phyloP scores from a whole-genome alignment of 1,140 invertebrate genomes.

The Chlorops oryzae region DNA sequence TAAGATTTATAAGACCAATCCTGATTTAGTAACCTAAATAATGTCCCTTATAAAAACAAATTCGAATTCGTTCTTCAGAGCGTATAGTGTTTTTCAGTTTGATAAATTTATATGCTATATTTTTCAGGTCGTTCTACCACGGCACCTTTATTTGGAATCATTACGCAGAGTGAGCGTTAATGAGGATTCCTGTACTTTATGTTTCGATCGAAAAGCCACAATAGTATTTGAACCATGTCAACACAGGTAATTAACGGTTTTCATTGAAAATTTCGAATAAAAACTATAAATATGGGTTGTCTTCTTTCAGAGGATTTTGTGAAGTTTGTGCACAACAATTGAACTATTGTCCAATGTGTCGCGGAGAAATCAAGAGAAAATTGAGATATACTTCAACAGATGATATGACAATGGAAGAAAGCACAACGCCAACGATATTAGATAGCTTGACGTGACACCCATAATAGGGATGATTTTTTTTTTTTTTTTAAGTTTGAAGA shows the following conservation, averaged over 20 bases:
- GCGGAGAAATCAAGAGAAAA: conserved; percentile 53
- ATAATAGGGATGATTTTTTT: too few species aligned
- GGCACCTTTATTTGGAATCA: conserved; percentile 70
- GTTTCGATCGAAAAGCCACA: conserved; percentile 73
- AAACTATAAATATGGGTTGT: too few species aligned
- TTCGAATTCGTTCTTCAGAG: too few species aligned
- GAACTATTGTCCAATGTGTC: conserved; percentile 82
- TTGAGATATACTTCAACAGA: too few species aligned
- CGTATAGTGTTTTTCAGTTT: too few species aligned
- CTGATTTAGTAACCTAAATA: not conserved
- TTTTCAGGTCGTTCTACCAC: conserved; percentile 50
- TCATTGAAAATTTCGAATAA: conserved; percentile 26
- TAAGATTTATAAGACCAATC: conserved; percentile 5
- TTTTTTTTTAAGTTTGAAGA: too few species aligned
- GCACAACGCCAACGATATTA: too few species aligned
- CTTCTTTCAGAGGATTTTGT: conserved; percentile 82
- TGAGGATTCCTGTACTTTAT: conserved; percentile 83
- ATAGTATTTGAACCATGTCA: conserved; percentile 72
- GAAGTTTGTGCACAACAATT: conserved; percentile 69
- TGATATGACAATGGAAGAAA: too few species aligned
- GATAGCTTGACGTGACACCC: too few species aligned
- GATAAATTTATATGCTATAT: not conserved
- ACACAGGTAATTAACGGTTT: conserved; percentile 59
- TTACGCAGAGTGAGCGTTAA: conserved; percentile 67
- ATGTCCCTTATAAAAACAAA: too few species aligned